Evolutionary conservation across 2,113 vertebrate species (phyloP).

Genomic region (Platysteira castanea): DNA sequence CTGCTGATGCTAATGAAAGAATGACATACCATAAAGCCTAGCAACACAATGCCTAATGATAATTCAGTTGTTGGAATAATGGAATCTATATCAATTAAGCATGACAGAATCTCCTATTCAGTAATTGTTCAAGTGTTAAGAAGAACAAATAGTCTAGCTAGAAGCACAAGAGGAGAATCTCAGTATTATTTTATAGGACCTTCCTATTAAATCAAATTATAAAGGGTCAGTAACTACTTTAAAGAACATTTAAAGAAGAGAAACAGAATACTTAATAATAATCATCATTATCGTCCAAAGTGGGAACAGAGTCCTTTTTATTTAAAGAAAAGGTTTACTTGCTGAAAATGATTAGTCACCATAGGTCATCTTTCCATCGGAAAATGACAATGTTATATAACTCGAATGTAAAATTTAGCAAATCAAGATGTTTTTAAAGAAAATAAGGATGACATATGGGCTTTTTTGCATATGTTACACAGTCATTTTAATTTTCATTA

Average conservation of each 20-base stretch:
- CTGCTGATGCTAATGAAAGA: constrained; percentile 4
- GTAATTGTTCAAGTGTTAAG: background rate
- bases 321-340: background rate
- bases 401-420: background rate
- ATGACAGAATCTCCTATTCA: constrained; percentile 23
- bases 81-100: constrained; percentile 31
- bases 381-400: background rate
- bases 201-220: background rate
- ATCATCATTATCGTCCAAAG: background rate
- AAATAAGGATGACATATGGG: background rate
- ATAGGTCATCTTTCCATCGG: background rate
- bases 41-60: background rate
- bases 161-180: background rate
- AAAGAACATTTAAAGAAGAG: background rate
- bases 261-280: background rate
- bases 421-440: background rate
- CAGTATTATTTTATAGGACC: background rate
- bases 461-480: background rate
- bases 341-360: background rate
- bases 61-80: constrained; percentile 16
- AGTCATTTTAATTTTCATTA: background rate
- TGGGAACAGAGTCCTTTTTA: background rate
- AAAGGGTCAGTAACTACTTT: background rate
- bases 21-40: constrained; percentile 8
- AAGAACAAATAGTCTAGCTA: background rate